Conservation (phyloP, 92 coral and sea anemone genomes). For the Umimayanthus chanpuru region DNA sequence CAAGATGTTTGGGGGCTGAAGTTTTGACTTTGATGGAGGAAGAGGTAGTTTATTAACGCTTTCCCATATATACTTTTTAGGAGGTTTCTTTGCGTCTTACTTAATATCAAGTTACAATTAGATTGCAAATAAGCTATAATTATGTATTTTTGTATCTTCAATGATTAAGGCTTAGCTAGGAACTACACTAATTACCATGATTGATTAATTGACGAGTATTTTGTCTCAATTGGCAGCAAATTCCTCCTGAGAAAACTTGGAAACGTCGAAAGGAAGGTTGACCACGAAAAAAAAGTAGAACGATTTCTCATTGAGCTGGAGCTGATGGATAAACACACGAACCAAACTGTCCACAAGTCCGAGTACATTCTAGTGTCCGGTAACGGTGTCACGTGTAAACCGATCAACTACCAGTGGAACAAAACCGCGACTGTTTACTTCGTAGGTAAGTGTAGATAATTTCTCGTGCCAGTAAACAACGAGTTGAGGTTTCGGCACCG, state of each 20-base stretch:
- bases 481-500: too few relatives aligned
- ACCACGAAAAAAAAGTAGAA: constrained; percentile 40
- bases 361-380: constrained; percentile 70
- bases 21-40: too few relatives aligned
- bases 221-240: constrained; percentile 51
- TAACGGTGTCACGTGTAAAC: constrained; percentile 48
- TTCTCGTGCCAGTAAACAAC: too few relatives aligned
- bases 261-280: constrained; percentile 74
- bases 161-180: too few relatives aligned
- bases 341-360: constrained; percentile 60
- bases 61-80: too few relatives aligned
- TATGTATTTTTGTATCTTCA: too few relatives aligned
- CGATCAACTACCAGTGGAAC: constrained; percentile 66
- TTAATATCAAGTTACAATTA: too few relatives aligned
- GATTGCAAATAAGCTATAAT: too few relatives aligned
- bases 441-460: too few relatives aligned
- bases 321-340: constrained; percentile 50
- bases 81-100: too few relatives aligned
- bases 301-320: constrained; percentile 74
- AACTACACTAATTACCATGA: neutral
- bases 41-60: too few relatives aligned
- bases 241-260: constrained; percentile 57
- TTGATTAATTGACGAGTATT: neutral
- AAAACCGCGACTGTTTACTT: constrained; percentile 62
- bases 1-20: too few relatives aligned